Conservation (phyloP, 2,888 invertebrate species). For the Ariolimax columbianus region DNA sequence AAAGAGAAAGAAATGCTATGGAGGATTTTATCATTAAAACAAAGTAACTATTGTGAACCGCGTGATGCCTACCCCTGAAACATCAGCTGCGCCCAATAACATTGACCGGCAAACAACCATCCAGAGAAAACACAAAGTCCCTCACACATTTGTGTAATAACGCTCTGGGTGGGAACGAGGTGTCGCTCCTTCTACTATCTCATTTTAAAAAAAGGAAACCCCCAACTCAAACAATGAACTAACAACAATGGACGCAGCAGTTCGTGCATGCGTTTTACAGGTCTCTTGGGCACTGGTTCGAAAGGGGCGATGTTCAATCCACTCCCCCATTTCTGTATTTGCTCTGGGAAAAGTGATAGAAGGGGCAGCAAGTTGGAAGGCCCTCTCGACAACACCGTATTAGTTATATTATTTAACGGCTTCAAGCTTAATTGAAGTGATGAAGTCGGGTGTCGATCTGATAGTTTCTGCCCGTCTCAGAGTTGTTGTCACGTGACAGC, state of each 20-base stretch:
- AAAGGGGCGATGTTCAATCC: not conserved
- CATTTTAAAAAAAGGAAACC: not conserved
- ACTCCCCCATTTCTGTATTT: not conserved
- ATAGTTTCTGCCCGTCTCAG: not conserved
- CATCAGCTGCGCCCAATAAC: not conserved
- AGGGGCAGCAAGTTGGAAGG: not conserved
- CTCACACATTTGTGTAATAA: constrained; percentile 30
- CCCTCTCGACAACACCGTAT: not conserved
- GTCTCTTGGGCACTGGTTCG: not conserved
- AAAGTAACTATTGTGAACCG: not conserved
- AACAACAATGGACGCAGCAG: not conserved
- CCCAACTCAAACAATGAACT: constrained; percentile 22
- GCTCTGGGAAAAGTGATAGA: not conserved
- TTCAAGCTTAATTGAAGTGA: not conserved
- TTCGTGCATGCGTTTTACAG: constrained; percentile 10
- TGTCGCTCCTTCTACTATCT: not conserved
- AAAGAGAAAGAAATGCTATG: not conserved
- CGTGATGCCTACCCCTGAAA: not conserved
- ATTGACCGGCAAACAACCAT: not conserved
- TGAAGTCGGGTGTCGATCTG: not conserved
- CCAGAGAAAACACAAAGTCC: constrained; percentile 15
- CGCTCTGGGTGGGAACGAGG: not conserved
- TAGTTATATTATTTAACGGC: constrained; percentile 1
- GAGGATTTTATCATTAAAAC: not conserved
- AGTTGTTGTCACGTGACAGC: no score